These are phyloP conservation scores for Otus scops DNA, from an alignment of 2,797 vertebrate genomes.

Conservation along the genomic window DNA sequence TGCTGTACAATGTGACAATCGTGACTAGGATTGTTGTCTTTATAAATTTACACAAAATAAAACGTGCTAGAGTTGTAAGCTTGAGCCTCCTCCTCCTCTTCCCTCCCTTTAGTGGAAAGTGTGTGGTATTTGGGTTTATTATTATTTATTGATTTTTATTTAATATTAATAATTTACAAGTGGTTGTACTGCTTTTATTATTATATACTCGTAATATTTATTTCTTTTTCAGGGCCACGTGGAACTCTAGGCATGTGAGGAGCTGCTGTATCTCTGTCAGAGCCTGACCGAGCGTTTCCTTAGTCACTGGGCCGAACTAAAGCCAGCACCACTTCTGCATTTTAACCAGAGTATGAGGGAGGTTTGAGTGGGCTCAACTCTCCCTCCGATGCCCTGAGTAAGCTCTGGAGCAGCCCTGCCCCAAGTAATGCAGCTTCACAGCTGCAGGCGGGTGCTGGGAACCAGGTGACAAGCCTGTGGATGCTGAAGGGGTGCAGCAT, in stretches of 20 bases:
- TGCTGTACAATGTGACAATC: constrained; percentile 71
- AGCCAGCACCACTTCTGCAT: neutral
- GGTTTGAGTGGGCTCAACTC: fast-evolving
- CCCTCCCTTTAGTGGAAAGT: neutral
- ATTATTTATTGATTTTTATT: neutral
- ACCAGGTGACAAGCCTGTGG: neutral
- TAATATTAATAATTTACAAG: neutral
- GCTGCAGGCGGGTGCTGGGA: neutral
- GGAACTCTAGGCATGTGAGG: neutral
- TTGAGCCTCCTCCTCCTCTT: neutral
- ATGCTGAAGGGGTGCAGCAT: fast-evolving
- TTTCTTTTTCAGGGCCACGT: neutral
- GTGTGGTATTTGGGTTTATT: neutral
- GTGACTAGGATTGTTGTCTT: constrained; percentile 70
- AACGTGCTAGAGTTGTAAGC: constrained; percentile 68
- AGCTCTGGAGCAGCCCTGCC: neutral
- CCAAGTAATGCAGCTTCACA: neutral
- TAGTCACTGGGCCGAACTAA: neutral
- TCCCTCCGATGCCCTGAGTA: fast-evolving
- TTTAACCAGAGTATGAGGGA: neutral
- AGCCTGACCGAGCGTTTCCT: neutral
- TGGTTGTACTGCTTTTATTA: neutral
- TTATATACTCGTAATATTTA: neutral
- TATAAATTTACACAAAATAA: constrained; percentile 61
- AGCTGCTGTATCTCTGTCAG: neutral